These are phyloP conservation scores for Phodopus roborovskii DNA, from an alignment of 2,113 vertebrate species.

Conservation along the genomic window DNA sequence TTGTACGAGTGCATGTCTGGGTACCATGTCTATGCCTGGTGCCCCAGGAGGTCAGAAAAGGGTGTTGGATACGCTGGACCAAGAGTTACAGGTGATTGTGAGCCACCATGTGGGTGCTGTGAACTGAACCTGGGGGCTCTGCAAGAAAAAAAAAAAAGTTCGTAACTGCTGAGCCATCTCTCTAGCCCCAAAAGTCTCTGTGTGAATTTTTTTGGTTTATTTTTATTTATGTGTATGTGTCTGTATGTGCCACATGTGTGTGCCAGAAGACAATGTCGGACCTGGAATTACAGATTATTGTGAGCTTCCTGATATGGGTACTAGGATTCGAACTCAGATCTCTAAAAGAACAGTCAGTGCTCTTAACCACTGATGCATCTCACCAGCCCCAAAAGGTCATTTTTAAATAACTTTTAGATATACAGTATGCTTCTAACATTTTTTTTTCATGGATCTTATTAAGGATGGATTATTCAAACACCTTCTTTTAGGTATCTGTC, in stretches of 20 bases:
- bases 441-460: slow-evolving; percentile 22
- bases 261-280: no score
- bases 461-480: slow-evolving; percentile 33
- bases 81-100: neutral
- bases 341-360: neutral
- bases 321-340: neutral
- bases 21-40: neutral
- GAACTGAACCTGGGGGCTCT: neutral
- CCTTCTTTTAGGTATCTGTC: neutral
- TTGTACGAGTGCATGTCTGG: neutral
- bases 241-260: neutral
- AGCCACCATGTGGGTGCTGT: neutral
- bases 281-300: neutral
- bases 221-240: neutral
- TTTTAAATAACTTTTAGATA: slow-evolving; percentile 11
- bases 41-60: no score
- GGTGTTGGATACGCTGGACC: neutral
- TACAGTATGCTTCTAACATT: neutral
- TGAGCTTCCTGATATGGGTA: neutral
- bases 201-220: neutral
- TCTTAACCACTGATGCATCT: neutral
- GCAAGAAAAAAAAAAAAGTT: neutral
- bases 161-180: neutral
- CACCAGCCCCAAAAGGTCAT: neutral
- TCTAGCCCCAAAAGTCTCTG: neutral